Evolutionary conservation across 2,113 vertebrate species (phyloP), one percentile per base, ranked within the genome.

Genomic region (Apodemus speciosus): DNA sequence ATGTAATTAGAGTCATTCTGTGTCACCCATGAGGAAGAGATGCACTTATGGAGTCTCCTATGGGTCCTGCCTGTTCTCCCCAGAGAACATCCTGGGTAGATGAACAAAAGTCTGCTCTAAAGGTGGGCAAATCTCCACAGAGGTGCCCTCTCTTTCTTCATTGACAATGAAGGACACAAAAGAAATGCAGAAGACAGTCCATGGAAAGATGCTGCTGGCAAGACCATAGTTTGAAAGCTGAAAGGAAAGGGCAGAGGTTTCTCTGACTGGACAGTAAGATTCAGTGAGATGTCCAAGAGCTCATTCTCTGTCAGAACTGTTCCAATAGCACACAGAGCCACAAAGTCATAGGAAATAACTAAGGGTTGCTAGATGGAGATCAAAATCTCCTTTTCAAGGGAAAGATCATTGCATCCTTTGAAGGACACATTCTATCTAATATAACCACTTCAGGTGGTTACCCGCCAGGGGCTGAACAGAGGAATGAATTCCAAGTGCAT

Each of bases 401-500:
- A 89, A 91, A 43, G 64, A 46, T 72, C 68, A 77, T 91, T 89
- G 53, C 2, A n/a, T 9, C 84, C 62, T 88, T 94, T 16, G 60
- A 96, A 88, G 80, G 72, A 69, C 53, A 18, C 43, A 71, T 91
- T 73, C 53, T 9, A 40, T 38, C 60, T 85, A 60, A 46, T 66
- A 81, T 3, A 87, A 83, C 16, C 62, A 66, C 0, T 76, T 64
- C 73, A 88, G 69, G 58, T 46, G 9, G 38, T 53, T 14, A 89
- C 20, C 40, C 16, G 13, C 38, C 35, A 76, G 85, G 62, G 68
- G 16, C 0, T 95, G 91, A 95, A 75, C 64, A 92, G 4, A 96
- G 58, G 90, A 73, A 84, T 95, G 92, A 96, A 96, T 88, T 97
- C 75, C 58, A 91, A 81, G 95, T 14, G 64, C 16, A 84, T 93